Conservation (phyloP, 2,888 invertebrate species). For the Homarus gammarus region DNA sequence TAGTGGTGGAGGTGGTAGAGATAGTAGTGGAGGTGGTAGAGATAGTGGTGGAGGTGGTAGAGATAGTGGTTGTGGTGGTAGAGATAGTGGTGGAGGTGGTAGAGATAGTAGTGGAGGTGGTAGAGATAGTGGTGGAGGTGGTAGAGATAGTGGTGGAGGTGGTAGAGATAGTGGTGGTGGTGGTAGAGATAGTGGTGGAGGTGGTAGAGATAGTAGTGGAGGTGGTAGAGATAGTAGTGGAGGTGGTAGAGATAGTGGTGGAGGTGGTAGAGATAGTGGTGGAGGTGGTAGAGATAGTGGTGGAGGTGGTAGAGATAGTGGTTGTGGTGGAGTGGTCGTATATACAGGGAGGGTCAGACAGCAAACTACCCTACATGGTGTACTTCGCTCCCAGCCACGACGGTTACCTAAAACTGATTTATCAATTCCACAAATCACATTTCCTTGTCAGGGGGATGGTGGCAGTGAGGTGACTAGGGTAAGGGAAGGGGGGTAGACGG, state of each 20-base stretch:
- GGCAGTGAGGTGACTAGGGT: neutral
- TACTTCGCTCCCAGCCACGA: neutral
- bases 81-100: neutral
- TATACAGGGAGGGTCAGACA: too few relatives aligned
- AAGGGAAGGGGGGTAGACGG: neutral
- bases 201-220: neutral
- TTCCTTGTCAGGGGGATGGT: slow-evolving; percentile 30
- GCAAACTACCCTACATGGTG: neutral
- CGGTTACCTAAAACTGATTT: slow-evolving; percentile 40
- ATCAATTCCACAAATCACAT: slow-evolving; percentile 51
- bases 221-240: slow-evolving; percentile 21
- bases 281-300: neutral
- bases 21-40: slow-evolving; percentile 13
- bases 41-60: slow-evolving; percentile 29
- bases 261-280: neutral
- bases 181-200: neutral
- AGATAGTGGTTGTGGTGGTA: too few relatives aligned
- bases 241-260: slow-evolving; percentile 23
- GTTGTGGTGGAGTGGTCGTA: too few relatives aligned
- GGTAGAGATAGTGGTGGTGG: neutral
- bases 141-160: slow-evolving; percentile 25
- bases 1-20: too few relatives aligned
- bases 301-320: neutral
- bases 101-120: neutral
- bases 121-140: too few relatives aligned